Base-by-base conservation (phyloP, 2,888 invertebrate species). In the Rutpela maculata region DNA sequence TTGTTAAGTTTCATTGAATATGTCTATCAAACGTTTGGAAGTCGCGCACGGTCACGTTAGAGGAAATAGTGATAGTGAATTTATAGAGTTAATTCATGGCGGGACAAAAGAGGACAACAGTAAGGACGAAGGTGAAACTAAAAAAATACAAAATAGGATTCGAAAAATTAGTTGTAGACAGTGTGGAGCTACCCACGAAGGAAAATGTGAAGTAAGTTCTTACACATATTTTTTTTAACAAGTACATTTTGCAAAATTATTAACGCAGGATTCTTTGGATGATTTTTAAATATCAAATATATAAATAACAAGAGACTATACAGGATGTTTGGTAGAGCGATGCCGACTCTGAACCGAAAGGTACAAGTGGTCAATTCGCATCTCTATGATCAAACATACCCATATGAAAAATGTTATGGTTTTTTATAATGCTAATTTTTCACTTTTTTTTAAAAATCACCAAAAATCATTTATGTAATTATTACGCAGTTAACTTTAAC, bases 151-250 rank as follows among this genome's bases (percentile, higher is more conserved):
- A 73, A 79, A 77, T 15, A 80, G 78, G 50, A 56, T 71, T 31
- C 82, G 81, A 69, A 81, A 80, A 75, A 84, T 82, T 65, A 83
- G 83, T 69, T 84, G 85, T 75, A 83, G 81, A 60, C 81, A 84
- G 75, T 85, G 85, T 72, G 84, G 84, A 2, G 73, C 80, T n/a
- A 67, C 80, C n/a, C 84, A 84, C 73, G 82, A 82, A 26, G 84
- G 84, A 63, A 74, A 76, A 6, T 85, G 85, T 74, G 82, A 81
- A 80, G 84, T 85, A 65, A 78, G 75, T 72, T 11, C 10, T 56
- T 66, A 10, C 11, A n/a, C 50, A n/a, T n/a, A 50, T 6, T 50
- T 50, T 2, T 17, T n/a, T n/a, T 50, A 5, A 26, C n/a, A 50
- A 50, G 50, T 15, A 50, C 7, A 35, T 35, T 35, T 35, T 9